Conservation (phyloP, 37 sponge, comb jelly and placozoan genomes). For the Hexactinellida sp. region DNA sequence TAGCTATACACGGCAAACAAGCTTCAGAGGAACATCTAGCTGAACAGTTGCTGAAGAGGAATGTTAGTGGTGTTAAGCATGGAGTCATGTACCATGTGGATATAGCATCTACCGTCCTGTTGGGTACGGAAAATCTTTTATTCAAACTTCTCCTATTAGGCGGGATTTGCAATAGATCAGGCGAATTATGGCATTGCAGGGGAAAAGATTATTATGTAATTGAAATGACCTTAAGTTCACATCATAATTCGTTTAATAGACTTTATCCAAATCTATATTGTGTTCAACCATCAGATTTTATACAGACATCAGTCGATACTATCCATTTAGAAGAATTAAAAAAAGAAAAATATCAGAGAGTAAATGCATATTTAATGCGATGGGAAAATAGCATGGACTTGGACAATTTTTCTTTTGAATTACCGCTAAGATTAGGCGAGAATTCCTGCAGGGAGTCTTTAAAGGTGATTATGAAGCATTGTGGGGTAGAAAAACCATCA, state of each 20-base stretch:
- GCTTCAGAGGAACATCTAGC: background rate
- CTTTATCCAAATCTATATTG: background rate
- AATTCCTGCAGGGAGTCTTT: background rate
- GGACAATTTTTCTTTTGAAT: slow-evolving; percentile 32
- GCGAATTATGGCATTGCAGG: background rate
- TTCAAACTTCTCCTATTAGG: background rate
- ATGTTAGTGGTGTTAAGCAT: background rate
- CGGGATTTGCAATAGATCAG: background rate
- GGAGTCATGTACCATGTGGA: background rate
- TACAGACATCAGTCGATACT: background rate
- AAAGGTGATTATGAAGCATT: slow-evolving; percentile 8
- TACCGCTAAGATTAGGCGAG: background rate
- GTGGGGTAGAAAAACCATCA: slow-evolving; percentile 53
- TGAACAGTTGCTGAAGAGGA: background rate
- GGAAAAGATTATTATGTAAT: background rate
- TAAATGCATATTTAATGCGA: slow-evolving; percentile 46
- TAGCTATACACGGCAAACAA: slow-evolving; percentile 3
- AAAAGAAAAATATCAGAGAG: slow-evolving; percentile 42
- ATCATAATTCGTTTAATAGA: background rate
- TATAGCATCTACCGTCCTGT: background rate
- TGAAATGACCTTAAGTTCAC: background rate
- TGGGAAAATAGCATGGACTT: slow-evolving; percentile 14
- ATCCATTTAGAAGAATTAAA: slow-evolving; percentile 44
- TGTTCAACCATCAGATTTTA: background rate
- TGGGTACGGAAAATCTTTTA: background rate